Conservation (phyloP, 2,888 invertebrate species). For the Drosophila leonis region DNA sequence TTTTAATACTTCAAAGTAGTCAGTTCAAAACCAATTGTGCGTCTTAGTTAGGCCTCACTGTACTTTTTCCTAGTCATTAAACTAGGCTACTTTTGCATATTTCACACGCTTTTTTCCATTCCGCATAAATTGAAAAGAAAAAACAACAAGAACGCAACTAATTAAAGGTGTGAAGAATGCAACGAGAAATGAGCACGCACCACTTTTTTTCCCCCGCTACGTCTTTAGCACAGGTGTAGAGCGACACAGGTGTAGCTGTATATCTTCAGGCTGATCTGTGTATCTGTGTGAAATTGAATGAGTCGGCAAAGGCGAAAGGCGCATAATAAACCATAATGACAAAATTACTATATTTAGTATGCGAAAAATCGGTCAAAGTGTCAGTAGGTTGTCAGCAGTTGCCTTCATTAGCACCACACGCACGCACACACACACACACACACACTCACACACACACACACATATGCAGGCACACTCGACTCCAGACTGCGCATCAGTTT, state of each 20-base stretch:
- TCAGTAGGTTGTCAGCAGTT: constrained; percentile 75
- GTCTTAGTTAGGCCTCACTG: background rate
- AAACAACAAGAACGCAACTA: constrained; percentile 46
- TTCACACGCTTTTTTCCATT: constrained; percentile 37
- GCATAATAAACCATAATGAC: constrained; percentile 74
- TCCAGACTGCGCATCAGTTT: constrained; percentile 25
- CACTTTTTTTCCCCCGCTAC: background rate
- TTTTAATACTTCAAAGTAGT: background rate
- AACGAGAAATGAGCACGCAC: constrained; percentile 58
- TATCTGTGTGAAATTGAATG: constrained; percentile 46
- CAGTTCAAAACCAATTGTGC: background rate
- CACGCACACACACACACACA: constrained; percentile 21
- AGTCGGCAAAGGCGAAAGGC: constrained; percentile 66
- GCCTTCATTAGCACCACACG: constrained; percentile 59
- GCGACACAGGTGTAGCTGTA: constrained; percentile 12
- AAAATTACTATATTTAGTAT: constrained; percentile 78
- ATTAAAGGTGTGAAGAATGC: constrained; percentile 61
- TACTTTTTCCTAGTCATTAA: constrained; percentile 11
- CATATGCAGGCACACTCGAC: background rate
- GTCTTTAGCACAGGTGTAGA: background rate
- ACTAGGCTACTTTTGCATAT: constrained; percentile 16
- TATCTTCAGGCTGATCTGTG: background rate
- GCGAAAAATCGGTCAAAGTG: constrained; percentile 80
- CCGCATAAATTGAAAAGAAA: constrained; percentile 1
- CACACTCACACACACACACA: constrained; percentile 2